These are phyloP conservation scores for Pogonomyrmex barbatus DNA, from an alignment of 1,140 invertebrate species.

Conservation along the genomic window DNA sequence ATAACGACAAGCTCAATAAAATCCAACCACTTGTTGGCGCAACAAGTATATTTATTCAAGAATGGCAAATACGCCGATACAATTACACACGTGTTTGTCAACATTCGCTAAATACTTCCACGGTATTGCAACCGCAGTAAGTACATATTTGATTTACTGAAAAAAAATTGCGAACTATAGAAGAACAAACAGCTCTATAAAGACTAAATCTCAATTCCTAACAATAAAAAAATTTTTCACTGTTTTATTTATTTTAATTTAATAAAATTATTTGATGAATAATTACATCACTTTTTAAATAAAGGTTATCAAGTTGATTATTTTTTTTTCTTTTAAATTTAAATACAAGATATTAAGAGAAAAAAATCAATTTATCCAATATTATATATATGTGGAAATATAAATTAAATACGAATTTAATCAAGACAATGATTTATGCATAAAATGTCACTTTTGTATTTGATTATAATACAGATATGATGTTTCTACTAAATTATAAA, in stretches of 20 bases:
- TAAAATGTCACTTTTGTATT: not conserved
- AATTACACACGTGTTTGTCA: constrained; percentile 23
- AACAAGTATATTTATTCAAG: constrained; percentile 48
- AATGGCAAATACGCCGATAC: not conserved
- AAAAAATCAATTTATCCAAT: no score
- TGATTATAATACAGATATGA: not conserved
- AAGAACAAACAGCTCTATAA: not conserved
- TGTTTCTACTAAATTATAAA: not conserved
- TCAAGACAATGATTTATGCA: not conserved
- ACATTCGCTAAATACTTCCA: constrained; percentile 1
- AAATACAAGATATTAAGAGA: no score
- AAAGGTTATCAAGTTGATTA: no score
- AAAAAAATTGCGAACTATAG: not conserved
- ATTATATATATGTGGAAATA: no score
- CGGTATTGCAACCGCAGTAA: not conserved
- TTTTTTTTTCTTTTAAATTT: no score
- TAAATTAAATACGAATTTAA: no score
- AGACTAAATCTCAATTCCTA: not conserved
- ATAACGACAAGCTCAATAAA: constrained; percentile 39
- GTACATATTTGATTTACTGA: not conserved
- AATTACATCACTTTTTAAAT: no score
- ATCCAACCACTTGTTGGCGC: constrained; percentile 49
- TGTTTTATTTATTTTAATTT: not conserved
- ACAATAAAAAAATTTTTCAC: not conserved
- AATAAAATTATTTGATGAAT: not conserved